These are phyloP conservation scores for Xiphydria camelus DNA, from an alignment of 2,888 invertebrate genomes.

Conservation along the genomic window DNA sequence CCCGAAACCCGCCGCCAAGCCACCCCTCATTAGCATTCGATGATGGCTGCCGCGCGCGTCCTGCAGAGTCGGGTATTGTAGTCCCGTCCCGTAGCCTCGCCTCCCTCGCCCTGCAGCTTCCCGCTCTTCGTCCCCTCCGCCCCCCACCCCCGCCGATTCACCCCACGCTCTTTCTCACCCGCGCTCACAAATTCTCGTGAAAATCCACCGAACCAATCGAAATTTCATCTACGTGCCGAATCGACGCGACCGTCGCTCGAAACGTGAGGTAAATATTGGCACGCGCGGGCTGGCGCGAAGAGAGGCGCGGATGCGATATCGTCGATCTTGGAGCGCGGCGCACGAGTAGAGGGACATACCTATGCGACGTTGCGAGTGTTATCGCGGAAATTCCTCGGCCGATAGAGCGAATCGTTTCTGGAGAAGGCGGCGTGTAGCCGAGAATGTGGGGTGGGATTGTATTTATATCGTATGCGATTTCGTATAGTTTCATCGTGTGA, in stretches of 20 bases:
- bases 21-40: conserved; percentile 58
- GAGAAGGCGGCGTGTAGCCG: too few species aligned
- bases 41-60: conserved; percentile 57
- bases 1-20: conserved; percentile 43
- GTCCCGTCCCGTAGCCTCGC: conserved; percentile 34
- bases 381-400: too few species aligned
- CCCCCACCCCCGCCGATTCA: conserved; percentile 1
- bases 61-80: conserved; percentile 52
- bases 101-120: conserved; percentile 9
- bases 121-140: conserved; percentile 5
- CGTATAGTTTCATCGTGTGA: too few species aligned
- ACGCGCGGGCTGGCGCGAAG: too few species aligned
- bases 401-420: too few species aligned
- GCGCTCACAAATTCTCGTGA: conserved; percentile 10
- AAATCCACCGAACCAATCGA: conserved; percentile 12
- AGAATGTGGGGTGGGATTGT: too few species aligned
- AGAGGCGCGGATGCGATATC: too few species aligned
- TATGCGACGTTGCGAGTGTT: too few species aligned
- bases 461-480: too few species aligned
- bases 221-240: conserved; percentile 4
- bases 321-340: too few species aligned
- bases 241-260: not conserved
- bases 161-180: conserved; percentile 13
- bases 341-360: too few species aligned
- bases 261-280: not conserved